phyloP scores from a whole-genome alignment of 2,113 vertebrate genomes.

The Platysternon megacephalum region DNA sequence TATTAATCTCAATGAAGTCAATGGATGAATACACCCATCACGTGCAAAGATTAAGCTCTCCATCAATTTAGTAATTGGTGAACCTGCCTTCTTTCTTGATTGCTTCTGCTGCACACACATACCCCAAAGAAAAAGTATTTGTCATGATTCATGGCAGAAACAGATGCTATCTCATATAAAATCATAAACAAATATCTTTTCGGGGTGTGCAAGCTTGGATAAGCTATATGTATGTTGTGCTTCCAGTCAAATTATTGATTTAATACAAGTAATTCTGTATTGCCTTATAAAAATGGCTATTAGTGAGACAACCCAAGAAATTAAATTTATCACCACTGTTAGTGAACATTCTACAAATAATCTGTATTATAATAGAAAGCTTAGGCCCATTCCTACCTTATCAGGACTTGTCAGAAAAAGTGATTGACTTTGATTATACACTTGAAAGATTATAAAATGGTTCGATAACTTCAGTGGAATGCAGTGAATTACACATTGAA shows the following conservation, averaged over 20 bases:
- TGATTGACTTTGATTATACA: conserved; percentile 47
- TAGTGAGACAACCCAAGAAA: conserved; percentile 46
- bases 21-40: fast-evolving
- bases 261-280: not conserved
- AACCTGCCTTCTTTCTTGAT: fast-evolving
- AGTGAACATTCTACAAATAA: conserved; percentile 23
- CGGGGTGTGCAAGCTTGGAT: not conserved
- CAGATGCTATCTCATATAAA: fast-evolving
- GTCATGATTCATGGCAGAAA: fast-evolving
- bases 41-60: fast-evolving
- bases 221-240: not conserved
- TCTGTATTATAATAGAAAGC: conserved; percentile 22
- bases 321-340: conserved; percentile 12
- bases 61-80: fast-evolving
- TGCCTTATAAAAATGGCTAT: conserved; percentile 25
- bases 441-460: not conserved
- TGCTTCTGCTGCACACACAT: fast-evolving
- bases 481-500: conserved; percentile 44
- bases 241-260: not conserved
- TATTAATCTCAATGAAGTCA: fast-evolving
- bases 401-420: conserved; percentile 37
- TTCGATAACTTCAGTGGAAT: conserved; percentile 2
- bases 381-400: conserved; percentile 44
- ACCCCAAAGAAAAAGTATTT: fast-evolving
- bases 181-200: fast-evolving